phyloP scores from a whole-genome alignment of 2,797 vertebrate genomes.

The Lithobates sylvaticus region DNA sequence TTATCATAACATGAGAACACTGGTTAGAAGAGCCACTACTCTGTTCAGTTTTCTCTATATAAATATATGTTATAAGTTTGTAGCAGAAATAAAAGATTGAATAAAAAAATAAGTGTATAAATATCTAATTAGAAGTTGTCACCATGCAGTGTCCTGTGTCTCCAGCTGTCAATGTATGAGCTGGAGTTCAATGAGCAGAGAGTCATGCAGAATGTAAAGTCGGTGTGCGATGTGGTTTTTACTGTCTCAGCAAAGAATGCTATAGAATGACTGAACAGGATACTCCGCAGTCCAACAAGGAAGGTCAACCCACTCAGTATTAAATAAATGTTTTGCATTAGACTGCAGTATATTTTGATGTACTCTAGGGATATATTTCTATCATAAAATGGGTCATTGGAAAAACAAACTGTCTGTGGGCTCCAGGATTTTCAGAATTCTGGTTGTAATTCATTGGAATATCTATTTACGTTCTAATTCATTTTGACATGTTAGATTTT shows the following conservation, averaged over 20 bases:
- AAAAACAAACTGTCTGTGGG: slow-evolving; percentile 56
- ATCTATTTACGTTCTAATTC: slow-evolving; percentile 52
- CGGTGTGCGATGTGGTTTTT: slow-evolving; percentile 44
- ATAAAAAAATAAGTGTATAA: background rate
- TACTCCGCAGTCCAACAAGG: slow-evolving; percentile 34
- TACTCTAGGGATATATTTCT: slow-evolving; percentile 48
- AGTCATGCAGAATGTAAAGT: slow-evolving; percentile 26
- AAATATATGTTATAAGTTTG: no score
- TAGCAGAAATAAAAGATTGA: background rate
- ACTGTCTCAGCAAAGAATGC: slow-evolving; percentile 48
- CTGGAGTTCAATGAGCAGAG: slow-evolving; percentile 6
- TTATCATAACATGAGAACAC: no score
- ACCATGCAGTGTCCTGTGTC: background rate
- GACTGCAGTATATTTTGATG: slow-evolving; percentile 47
- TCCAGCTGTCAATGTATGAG: slow-evolving; percentile 7
- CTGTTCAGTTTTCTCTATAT: no score
- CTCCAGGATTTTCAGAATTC: slow-evolving; percentile 40
- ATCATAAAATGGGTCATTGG: slow-evolving; percentile 56
- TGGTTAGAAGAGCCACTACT: no score
- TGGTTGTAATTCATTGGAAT: slow-evolving; percentile 57
- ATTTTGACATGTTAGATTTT: slow-evolving; percentile 48
- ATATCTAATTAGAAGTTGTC: background rate
- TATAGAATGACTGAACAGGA: slow-evolving; percentile 48
- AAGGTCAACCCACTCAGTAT: slow-evolving; percentile 53
- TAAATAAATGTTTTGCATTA: slow-evolving; percentile 59